Evolutionary conservation across 2,888 invertebrate genomes (phyloP).

Genomic region (Idaea dimidiata): DNA sequence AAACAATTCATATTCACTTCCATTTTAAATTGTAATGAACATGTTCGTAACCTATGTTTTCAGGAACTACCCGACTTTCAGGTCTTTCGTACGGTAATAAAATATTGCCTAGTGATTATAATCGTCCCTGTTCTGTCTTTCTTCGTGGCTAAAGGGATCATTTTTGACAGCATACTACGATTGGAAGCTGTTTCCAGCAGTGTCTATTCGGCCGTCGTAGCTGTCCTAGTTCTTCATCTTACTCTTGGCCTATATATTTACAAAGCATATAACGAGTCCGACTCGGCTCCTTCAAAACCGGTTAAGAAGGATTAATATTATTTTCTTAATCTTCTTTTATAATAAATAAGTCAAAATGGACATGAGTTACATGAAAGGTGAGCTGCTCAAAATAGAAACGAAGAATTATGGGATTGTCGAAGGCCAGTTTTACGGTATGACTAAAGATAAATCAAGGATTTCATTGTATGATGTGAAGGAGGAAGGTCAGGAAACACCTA

Average conservation of each 20-base stretch:
- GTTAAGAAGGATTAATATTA: slow-evolving; percentile 66
- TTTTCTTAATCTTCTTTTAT: slow-evolving; percentile 16
- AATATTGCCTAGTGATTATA: slow-evolving; percentile 88
- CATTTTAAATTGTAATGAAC: background rate
- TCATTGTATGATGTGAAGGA: slow-evolving; percentile 70
- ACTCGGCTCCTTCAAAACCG: slow-evolving; percentile 56
- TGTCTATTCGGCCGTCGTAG: slow-evolving; percentile 89
- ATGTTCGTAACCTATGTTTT: slow-evolving; percentile 37
- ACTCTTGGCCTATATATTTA: slow-evolving; percentile 90
- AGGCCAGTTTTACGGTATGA: slow-evolving; percentile 71
- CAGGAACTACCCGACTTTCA: slow-evolving; percentile 85
- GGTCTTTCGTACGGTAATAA: slow-evolving; percentile 87
- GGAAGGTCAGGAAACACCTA: slow-evolving; percentile 47
- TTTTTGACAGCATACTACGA: slow-evolving; percentile 85
- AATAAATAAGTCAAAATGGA: slow-evolving; percentile 57
- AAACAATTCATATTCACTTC: background rate
- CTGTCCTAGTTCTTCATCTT: slow-evolving; percentile 87
- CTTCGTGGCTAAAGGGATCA: slow-evolving; percentile 84
- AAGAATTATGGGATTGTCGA: slow-evolving; percentile 66
- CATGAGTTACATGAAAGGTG: slow-evolving; percentile 71
- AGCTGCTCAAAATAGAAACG: slow-evolving; percentile 70
- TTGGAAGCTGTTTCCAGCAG: slow-evolving; percentile 83
- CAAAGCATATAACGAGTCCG: slow-evolving; percentile 85
- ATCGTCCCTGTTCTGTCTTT: slow-evolving; percentile 88
- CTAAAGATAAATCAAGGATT: slow-evolving; percentile 68